Conservation (phyloP, 2,888 invertebrate species). For the Drosophila rubida region DNA sequence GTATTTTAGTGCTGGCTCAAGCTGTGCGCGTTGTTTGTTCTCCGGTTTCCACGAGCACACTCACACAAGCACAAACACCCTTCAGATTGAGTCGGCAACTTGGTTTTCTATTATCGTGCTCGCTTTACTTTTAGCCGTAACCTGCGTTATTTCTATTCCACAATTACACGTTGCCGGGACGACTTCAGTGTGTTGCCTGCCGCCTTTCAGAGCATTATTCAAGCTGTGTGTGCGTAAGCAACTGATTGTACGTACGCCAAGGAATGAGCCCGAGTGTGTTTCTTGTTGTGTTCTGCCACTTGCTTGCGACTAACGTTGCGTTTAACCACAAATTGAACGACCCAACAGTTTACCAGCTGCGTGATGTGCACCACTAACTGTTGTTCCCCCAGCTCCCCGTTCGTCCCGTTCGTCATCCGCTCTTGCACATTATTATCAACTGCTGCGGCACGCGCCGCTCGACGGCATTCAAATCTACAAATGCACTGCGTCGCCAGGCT, state of each 20-base stretch:
- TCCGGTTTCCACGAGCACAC: not conserved
- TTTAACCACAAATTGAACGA: constrained; percentile 81
- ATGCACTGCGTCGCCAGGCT: constrained; percentile 28
- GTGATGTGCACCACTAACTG: constrained; percentile 45
- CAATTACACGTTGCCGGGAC: constrained; percentile 70
- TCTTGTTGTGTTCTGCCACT: constrained; percentile 31
- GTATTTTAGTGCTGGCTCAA: constrained; percentile 15
- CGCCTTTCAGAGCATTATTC: constrained; percentile 36
- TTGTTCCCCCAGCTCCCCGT: constrained; percentile 11
- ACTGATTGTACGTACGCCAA: constrained; percentile 32
- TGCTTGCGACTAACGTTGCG: constrained; percentile 67
- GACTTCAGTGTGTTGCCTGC: constrained; percentile 31
- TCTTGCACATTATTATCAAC: constrained; percentile 50
- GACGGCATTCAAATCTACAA: constrained; percentile 54
- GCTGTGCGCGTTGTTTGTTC: constrained; percentile 19
- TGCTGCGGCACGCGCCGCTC: constrained; percentile 36
- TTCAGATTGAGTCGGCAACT: constrained; percentile 15
- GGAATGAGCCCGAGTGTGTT: constrained; percentile 5
- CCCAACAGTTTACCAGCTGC: constrained; percentile 73
- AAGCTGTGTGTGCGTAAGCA: constrained; percentile 54
- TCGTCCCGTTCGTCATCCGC: not conserved
- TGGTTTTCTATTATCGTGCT: constrained; percentile 18
- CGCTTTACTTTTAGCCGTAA: constrained; percentile 25
- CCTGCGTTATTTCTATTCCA: constrained; percentile 52
- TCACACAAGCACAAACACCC: not conserved